Evolutionary conservation across 2,888 invertebrate species (phyloP).

Genomic region (Poecilus cupreus): DNA sequence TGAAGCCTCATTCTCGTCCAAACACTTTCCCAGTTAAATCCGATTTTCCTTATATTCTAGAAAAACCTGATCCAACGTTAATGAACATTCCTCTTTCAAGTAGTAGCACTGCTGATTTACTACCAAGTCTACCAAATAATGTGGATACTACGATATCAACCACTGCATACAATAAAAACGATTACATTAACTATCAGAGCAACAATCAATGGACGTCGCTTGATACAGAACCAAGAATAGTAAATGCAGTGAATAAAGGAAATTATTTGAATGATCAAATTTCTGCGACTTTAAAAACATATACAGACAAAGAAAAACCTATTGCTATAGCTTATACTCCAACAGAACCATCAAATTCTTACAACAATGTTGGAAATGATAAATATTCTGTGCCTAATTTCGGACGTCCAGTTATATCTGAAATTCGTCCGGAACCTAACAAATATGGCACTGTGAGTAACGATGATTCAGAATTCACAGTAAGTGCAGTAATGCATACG

Average conservation of each 20-base stretch:
- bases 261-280: conserved; percentile 66
- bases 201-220: conserved; percentile 71
- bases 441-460: conserved; percentile 50
- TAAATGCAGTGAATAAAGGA: conserved; percentile 68
- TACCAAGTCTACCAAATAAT: conserved; percentile 65
- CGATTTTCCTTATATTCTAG: conserved; percentile 80
- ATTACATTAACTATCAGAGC: conserved; percentile 64
- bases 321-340: conserved; percentile 81
- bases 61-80: conserved; percentile 76
- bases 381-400: conserved; percentile 73
- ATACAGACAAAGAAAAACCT: conserved; percentile 76
- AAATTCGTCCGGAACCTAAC: conserved; percentile 71
- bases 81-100: conserved; percentile 68
- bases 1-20: conserved; percentile 70
- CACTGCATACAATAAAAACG: conserved; percentile 67
- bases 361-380: conserved; percentile 63
- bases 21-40: conserved; percentile 72
- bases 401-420: conserved; percentile 73
- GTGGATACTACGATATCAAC: conserved; percentile 65
- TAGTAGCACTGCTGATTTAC: conserved; percentile 66
- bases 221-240: conserved; percentile 72
- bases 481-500: conserved; percentile 72
- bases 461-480: conserved; percentile 69
- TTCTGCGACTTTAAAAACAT: conserved; percentile 71
- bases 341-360: conserved; percentile 72